Percentiles rank a stretch among this genome's conserved stretches.
Evolutionary conservation across 2,797 vertebrate species (phyloP).

Genomic region (Lagorchestes hirsutus): DNA sequence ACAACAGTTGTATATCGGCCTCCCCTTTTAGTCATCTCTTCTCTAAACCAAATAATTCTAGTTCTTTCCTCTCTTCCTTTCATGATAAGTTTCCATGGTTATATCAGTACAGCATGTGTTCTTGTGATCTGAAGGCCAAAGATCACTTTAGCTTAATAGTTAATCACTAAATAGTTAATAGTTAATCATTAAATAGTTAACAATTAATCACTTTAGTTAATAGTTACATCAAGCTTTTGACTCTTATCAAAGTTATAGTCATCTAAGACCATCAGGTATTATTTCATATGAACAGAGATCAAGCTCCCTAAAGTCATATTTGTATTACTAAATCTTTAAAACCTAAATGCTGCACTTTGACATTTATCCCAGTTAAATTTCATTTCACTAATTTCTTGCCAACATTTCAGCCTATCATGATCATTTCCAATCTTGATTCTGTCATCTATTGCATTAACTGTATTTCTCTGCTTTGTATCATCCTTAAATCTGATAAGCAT

Average conservation of each 20-base stretch:
- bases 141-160: not conserved
- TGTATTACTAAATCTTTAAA: not conserved
- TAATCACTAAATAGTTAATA: too few relatives aligned
- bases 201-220: too few relatives aligned
- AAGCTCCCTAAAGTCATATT: not conserved
- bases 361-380: not conserved
- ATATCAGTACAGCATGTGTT: not conserved
- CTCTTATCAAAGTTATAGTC: not conserved
- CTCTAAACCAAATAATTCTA: constrained; percentile 1
- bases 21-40: not conserved
- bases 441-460: not conserved
- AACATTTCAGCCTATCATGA: not conserved
- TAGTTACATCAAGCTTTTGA: not conserved
- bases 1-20: not conserved
- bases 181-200: too few relatives aligned
- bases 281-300: not conserved
- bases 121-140: not conserved
- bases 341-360: not conserved
- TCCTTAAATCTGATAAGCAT: not conserved
- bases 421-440: not conserved
- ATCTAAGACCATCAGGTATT: not conserved
- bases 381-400: not conserved
- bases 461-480: not conserved
- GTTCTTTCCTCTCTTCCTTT: not conserved
- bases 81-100: not conserved